Conservation (phyloP, 2,797 vertebrate genomes). For the Capromys pilorides region DNA sequence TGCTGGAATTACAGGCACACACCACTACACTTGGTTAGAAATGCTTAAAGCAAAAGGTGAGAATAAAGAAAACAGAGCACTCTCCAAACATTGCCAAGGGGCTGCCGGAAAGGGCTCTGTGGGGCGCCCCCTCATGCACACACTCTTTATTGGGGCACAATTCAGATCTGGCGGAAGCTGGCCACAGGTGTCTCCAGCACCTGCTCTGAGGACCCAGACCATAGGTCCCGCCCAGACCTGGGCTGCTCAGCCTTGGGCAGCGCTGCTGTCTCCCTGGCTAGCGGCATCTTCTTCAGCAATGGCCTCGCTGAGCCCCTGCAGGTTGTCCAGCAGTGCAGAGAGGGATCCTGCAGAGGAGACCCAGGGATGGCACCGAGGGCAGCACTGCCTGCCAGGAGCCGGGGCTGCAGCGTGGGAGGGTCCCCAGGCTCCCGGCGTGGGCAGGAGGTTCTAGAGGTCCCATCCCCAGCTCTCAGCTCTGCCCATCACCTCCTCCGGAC, state of each 20-base stretch:
- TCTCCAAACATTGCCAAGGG: not conserved
- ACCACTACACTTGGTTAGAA: not conserved
- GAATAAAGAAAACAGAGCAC: constrained; percentile 7
- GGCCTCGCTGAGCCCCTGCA: constrained; percentile 89
- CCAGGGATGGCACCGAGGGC: not conserved
- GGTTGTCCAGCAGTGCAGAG: constrained; percentile 88
- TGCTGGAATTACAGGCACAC: not conserved
- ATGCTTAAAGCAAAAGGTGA: constrained; percentile 21
- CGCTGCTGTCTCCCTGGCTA: constrained; percentile 73
- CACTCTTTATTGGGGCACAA: constrained; percentile 70
- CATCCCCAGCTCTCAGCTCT: too few relatives aligned
- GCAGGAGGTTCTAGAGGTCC: not conserved
- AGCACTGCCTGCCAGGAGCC: not conserved
- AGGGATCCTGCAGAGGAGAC: constrained; percentile 84
- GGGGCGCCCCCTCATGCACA: not conserved
- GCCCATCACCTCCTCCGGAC: constrained; percentile 57
- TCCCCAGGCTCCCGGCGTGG: not conserved
- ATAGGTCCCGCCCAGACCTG: not conserved
- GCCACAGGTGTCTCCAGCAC: not conserved
- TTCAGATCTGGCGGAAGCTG: not conserved
- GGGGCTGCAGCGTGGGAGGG: not conserved
- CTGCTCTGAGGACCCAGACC: not conserved
- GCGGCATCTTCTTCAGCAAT: constrained; percentile 86
- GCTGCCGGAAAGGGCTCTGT: not conserved
- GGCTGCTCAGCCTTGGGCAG: not conserved